phyloP scores from a whole-genome alignment of 2,888 invertebrate species.

The Ferdinandea cuprea region DNA sequence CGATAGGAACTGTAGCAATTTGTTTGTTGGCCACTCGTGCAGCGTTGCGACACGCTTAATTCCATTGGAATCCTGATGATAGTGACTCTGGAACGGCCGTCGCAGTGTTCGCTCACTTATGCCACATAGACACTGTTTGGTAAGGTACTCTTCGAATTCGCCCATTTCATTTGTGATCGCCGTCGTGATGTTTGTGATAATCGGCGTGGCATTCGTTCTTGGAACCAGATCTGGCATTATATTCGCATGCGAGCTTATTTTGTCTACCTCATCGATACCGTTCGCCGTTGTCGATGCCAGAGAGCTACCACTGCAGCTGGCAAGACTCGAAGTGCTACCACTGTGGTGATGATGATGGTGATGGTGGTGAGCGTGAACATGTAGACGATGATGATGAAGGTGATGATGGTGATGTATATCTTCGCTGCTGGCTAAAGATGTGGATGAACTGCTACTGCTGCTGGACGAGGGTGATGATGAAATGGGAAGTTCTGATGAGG shows the following conservation, averaged over 20 bases:
- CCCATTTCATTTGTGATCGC: conserved; percentile 80
- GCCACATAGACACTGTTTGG: conserved; percentile 91
- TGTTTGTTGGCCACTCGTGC: conserved; percentile 87
- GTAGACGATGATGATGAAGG: conserved; percentile 52
- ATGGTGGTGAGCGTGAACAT: conserved; percentile 31
- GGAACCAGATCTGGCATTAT: conserved; percentile 78
- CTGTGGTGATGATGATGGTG: conserved; percentile 62
- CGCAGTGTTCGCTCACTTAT: conserved; percentile 88
- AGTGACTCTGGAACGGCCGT: conserved; percentile 88
- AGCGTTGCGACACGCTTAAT: conserved; percentile 84
- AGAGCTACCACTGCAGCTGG: conserved; percentile 66
- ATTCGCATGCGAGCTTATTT: conserved; percentile 56
- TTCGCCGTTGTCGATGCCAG: conserved; percentile 43
- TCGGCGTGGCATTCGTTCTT: conserved; percentile 62
- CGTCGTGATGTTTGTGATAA: conserved; percentile 65
- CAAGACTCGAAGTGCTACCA: conserved; percentile 57
- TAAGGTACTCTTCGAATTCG: conserved; percentile 84
- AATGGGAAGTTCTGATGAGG: conserved; percentile 60
- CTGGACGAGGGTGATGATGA: conserved; percentile 68
- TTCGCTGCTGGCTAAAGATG: conserved; percentile 58
- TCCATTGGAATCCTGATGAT: conserved; percentile 83
- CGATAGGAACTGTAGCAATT: conserved; percentile 90
- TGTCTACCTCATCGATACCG: conserved; percentile 80
- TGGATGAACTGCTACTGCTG: conserved; percentile 62
- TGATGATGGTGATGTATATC: conserved; percentile 59